Percentiles rank a stretch among this genome's conserved stretches.
Conservation (phyloP, 2,113 vertebrate species). For the Aldabrachelys gigantea region DNA sequence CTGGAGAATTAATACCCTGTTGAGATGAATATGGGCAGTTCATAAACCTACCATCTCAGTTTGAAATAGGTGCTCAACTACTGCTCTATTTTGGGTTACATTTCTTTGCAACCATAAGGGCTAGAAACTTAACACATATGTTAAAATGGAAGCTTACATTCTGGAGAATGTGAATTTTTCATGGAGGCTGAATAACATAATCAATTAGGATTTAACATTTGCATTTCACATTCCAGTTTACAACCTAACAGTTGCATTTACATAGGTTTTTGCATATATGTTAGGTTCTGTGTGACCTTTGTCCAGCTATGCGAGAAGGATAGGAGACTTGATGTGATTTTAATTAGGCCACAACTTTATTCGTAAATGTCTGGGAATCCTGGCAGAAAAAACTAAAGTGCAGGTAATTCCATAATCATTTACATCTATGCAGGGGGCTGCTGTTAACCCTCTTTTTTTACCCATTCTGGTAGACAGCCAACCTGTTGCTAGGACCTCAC, state of each 20-base stretch:
- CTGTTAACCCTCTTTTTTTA: not conserved
- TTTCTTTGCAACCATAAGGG: slow-evolving; percentile 8
- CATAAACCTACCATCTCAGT: not conserved
- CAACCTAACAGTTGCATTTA: not conserved
- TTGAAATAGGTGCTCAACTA: not conserved
- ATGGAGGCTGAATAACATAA: not conserved
- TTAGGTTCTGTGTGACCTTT: not conserved
- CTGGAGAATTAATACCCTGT: not conserved
- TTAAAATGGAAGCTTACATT: not conserved
- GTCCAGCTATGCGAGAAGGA: not conserved
- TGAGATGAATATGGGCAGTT: not conserved
- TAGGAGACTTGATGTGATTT: not conserved
- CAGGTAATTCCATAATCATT: not conserved
- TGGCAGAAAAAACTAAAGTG: not conserved
- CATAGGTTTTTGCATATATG: not conserved
- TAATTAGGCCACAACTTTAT: not conserved
- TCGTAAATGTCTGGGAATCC: not conserved
- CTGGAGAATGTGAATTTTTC: not conserved
- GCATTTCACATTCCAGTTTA: not conserved
- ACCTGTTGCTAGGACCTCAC: not conserved
- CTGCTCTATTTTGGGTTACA: not conserved
- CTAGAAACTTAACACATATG: not conserved
- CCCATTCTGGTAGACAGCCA: not conserved
- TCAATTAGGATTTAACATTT: not conserved
- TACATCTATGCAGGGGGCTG: not conserved